Conservation (phyloP, 2,113 vertebrate species). For the Eudyptes chrysolophus region DNA sequence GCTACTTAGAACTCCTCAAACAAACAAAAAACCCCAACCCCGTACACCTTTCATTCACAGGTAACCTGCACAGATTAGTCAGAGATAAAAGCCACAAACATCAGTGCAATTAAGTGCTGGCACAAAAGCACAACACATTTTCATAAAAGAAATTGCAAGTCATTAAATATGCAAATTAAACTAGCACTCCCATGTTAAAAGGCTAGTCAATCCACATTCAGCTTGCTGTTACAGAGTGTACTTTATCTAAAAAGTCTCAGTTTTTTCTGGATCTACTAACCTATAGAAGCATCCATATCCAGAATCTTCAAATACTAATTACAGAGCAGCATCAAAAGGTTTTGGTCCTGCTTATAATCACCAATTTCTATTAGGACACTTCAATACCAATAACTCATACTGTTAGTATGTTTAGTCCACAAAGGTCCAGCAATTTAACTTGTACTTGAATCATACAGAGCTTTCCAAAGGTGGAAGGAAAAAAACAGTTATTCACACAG, state of each 20-base stretch:
- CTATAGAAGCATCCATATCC: background rate
- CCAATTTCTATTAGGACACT: background rate
- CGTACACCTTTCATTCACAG: background rate
- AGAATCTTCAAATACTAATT: background rate
- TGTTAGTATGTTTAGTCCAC: background rate
- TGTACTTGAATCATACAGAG: background rate
- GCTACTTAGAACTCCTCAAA: background rate
- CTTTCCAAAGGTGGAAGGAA: background rate
- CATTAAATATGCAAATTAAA: background rate
- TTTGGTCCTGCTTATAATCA: background rate
- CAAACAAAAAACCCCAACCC: background rate
- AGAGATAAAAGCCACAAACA: background rate
- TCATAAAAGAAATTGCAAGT: background rate
- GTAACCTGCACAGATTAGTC: background rate
- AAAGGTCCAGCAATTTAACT: background rate
- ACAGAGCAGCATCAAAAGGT: background rate
- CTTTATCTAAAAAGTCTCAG: too few species aligned
- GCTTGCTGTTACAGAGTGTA: background rate
- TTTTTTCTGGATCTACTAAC: background rate
- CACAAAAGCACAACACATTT: background rate
- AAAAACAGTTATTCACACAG: background rate
- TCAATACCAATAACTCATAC: background rate
- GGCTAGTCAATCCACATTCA: background rate
- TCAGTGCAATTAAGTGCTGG: background rate
- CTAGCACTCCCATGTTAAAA: background rate